Evolutionary conservation across 2,888 invertebrate species (phyloP).

Genomic region (Crocallis elinguaria): DNA sequence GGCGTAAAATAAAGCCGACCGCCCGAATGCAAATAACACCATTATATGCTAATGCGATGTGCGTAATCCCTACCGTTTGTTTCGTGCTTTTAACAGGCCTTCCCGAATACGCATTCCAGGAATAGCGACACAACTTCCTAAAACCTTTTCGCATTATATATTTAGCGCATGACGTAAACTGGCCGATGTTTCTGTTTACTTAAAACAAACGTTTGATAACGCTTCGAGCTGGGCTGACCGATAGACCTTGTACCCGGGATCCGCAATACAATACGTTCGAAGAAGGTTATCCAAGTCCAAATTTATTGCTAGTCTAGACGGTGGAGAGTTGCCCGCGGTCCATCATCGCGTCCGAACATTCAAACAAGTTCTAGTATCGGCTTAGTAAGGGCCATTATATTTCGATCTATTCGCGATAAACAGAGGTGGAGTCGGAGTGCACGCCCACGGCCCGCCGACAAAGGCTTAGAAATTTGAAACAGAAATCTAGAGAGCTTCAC

Average conservation of each 20-base stretch:
- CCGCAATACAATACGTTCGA: constrained; percentile 31
- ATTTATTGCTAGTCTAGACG: constrained; percentile 63
- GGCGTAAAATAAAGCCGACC: constrained; percentile 69
- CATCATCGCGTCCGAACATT: constrained; percentile 55
- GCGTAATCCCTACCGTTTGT: constrained; percentile 72
- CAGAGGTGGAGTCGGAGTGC: constrained; percentile 44
- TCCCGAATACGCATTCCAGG: constrained; percentile 62
- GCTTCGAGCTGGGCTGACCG: constrained; percentile 1
- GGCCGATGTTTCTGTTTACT: constrained; percentile 12
- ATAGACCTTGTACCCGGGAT: constrained; percentile 26
- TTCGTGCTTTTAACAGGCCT: constrained; percentile 60
- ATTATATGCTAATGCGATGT: constrained; percentile 80
- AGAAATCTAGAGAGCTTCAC: constrained; percentile 39
- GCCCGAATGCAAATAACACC: constrained; percentile 77
- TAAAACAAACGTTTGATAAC: constrained; percentile 5
- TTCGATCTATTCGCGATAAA: constrained; percentile 58
- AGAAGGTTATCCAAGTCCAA: constrained; percentile 47
- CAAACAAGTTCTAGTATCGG: constrained; percentile 54
- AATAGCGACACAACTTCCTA: constrained; percentile 56
- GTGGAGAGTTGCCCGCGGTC: constrained; percentile 57
- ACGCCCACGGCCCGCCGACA: constrained; percentile 48
- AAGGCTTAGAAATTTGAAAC: constrained; percentile 51
- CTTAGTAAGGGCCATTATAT: constrained; percentile 52
- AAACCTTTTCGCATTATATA: constrained; percentile 39
- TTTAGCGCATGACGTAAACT: constrained; percentile 28